Base-by-base conservation (phyloP, 2,797 vertebrate species). In the Todus mexicanus region DNA sequence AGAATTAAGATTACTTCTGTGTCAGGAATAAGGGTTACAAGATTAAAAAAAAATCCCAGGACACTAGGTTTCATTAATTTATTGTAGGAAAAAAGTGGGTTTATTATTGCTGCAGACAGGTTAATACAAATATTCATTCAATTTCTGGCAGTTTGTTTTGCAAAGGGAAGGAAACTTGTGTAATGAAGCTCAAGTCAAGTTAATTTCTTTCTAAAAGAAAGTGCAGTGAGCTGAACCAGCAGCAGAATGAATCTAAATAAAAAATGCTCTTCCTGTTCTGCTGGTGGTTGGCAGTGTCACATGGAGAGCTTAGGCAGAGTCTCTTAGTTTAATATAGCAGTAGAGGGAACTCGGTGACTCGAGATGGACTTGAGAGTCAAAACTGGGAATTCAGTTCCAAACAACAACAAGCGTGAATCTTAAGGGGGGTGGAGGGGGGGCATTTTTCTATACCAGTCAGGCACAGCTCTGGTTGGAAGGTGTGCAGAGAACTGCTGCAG, bases 31-130 rank as follows among this genome's bases (percentile, higher is more conserved):
- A 61, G 17, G 25, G 13, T 69, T 63, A 42, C 64, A 66, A 15
- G 27, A 17, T 16, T 6, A 50, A 18, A 54, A 73, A 15, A 6
- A 42, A 42, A 13, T 45, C 69, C 21, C 50, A 85, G 21, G 45
- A 13, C 5, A 3, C 31, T 22, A 31, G 7, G 8, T 65, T 87
- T 76, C 43, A 17, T 76, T 76, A 43, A 4, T 4, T 61, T 47
- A 22, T 38, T 65, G 35, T 72, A 47, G 60, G 35, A 70, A 29
- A 40, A 16, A 16, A 2, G 0, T 6, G 3, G 0, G 1, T 19
- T 23, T 65, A 57, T 59, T 60, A n/a, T 91, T 68, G 31, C 53
- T 42, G 20, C 1, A 4, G 45, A 43, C 19, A 9, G 1, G 0
- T 68, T 71, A 45, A 43, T 75, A 51, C 4, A 59, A 84, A 43